Evolutionary conservation across 2,797 vertebrate species (phyloP).

Genomic region (Periophthalmus magnuspinnatus): DNA sequence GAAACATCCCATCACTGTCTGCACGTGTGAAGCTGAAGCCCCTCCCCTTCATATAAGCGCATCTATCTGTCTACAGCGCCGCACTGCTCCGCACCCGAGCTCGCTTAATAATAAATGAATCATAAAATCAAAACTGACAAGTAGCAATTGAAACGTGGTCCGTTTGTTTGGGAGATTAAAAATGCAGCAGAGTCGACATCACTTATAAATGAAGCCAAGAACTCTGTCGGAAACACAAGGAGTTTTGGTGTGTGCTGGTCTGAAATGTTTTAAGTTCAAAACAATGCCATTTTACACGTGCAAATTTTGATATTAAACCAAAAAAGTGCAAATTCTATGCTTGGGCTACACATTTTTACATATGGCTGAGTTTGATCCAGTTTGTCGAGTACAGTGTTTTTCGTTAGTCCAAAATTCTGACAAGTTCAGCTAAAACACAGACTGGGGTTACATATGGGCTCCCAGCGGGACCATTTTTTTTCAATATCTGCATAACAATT

Average conservation of each 20-base stretch:
- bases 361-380: not conserved
- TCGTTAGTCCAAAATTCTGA: not conserved
- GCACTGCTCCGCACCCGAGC: conserved; percentile 58
- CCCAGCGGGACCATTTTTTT: not conserved
- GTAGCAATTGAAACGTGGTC: conserved; percentile 72
- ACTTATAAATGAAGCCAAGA: conserved; percentile 71
- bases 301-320: not conserved
- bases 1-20: conserved; percentile 9
- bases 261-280: not conserved
- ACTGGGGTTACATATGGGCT: not conserved
- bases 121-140: conserved; percentile 78
- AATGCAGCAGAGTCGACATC: conserved; percentile 64
- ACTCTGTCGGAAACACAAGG: conserved; percentile 32
- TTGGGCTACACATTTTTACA: not conserved
- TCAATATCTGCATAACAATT: not conserved
- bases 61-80: conserved; percentile 52
- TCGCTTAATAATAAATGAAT: conserved; percentile 75
- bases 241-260: conserved; percentile 19
- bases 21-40: conserved; percentile 19
- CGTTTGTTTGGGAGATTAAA: conserved; percentile 74
- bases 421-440: not conserved
- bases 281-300: not conserved
- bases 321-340: not conserved
- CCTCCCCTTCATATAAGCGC: conserved; percentile 37
- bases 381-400: not conserved